Conservation (phyloP, 2,797 vertebrate genomes). For the Trachops cirrhosus region DNA sequence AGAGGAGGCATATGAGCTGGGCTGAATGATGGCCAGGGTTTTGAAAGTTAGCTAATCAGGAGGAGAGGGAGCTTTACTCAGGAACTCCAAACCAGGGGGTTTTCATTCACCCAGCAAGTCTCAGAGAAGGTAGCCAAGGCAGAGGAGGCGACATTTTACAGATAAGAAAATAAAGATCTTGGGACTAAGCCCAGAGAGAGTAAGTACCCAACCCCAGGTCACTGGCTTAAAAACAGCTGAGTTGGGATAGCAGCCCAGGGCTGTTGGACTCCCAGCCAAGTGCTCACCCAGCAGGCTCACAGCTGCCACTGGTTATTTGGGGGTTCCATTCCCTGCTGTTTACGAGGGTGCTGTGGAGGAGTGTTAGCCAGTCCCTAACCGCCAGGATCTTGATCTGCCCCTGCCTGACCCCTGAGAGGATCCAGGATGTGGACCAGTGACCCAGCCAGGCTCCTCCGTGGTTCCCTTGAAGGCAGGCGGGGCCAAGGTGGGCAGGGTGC, state of each 20-base stretch:
- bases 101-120: background rate
- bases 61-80: background rate
- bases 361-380: background rate
- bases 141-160: background rate
- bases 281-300: background rate
- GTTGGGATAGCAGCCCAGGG: background rate
- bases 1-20: background rate
- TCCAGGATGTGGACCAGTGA: background rate
- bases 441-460: background rate
- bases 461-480: background rate
- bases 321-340: background rate
- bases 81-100: background rate
- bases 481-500: background rate
- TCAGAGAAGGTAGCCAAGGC: background rate
- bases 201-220: background rate
- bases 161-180: background rate
- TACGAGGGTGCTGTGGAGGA: background rate
- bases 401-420: background rate
- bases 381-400: background rate
- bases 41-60: background rate
- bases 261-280: background rate
- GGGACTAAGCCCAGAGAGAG: background rate
- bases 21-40: background rate
- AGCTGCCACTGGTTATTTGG: background rate
- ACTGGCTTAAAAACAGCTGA: background rate